Conservation (phyloP, 2,797 vertebrate species). For the Hypotaenidia philippensis region DNA sequence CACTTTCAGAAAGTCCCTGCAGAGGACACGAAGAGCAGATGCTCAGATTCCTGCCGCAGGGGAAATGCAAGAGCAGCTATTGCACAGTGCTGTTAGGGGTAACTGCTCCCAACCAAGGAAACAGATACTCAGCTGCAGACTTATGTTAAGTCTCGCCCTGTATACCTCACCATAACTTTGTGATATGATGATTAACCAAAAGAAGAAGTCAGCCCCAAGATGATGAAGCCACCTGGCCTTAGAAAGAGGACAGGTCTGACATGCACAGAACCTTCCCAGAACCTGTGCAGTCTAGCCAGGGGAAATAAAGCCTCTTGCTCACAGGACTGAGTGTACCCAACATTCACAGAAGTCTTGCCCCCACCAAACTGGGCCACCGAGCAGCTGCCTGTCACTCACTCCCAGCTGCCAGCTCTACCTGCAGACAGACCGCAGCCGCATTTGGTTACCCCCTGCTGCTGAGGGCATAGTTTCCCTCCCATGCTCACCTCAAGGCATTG, state of each 20-base stretch:
- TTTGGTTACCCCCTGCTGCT: rapidly evolving
- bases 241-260: neutral
- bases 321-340: neutral
- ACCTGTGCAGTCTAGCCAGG: rapidly evolving
- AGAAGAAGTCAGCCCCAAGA: neutral
- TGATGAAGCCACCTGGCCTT: neutral
- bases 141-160: neutral
- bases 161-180: no score
- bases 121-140: neutral
- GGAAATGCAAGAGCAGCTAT: neutral
- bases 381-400: neutral
- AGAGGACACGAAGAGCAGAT: neutral
- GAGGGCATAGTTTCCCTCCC: neutral
- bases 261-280: neutral
- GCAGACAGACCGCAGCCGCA: rapidly evolving
- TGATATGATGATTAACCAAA: neutral
- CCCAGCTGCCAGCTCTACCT: neutral
- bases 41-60: neutral
- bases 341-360: rapidly evolving
- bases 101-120: neutral
- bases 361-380: rapidly evolving
- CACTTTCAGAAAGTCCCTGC: neutral
- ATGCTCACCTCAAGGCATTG: neutral
- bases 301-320: neutral
- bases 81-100: rapidly evolving